phyloP scores from a whole-genome alignment of 2,797 vertebrate genomes.

The Gallinago stenura region DNA sequence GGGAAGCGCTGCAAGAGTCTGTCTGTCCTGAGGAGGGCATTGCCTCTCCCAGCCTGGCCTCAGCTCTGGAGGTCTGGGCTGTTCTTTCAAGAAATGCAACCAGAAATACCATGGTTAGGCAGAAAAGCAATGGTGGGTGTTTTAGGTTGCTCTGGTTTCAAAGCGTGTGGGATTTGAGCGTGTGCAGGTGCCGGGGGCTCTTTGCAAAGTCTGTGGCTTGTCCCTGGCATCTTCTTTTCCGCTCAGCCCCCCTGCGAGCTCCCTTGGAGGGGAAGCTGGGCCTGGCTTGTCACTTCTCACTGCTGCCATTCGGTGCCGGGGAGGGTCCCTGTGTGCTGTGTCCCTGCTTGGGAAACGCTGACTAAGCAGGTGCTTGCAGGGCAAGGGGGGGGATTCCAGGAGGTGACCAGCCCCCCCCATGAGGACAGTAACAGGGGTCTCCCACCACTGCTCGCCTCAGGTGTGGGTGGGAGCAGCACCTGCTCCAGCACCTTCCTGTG shows the following conservation, averaged over 20 bases:
- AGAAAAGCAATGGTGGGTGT: neutral
- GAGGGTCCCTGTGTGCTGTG: neutral
- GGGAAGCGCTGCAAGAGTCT: neutral
- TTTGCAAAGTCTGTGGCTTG: neutral
- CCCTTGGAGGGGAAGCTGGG: neutral
- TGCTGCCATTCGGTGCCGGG: neutral
- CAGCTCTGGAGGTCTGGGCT: rapidly evolving
- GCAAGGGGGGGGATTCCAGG: neutral
- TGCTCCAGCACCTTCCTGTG: neutral
- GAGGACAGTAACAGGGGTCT: rapidly evolving
- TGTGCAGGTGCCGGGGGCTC: neutral
- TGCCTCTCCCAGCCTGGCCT: neutral
- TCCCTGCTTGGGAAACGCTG: neutral
- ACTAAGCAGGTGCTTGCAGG: neutral
- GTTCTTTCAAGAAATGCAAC: neutral
- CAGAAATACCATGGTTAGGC: neutral
- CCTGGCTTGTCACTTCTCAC: neutral
- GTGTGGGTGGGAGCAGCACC: neutral
- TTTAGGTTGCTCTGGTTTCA: neutral
- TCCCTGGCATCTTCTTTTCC: neutral
- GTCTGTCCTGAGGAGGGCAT: neutral
- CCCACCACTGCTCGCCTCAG: neutral
- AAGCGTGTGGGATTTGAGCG: rapidly evolving
- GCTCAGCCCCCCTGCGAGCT: rapidly evolving
- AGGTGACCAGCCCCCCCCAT: neutral